phyloP scores from a whole-genome alignment of 2,888 invertebrate genomes.

The Leptothorax acervorum region DNA sequence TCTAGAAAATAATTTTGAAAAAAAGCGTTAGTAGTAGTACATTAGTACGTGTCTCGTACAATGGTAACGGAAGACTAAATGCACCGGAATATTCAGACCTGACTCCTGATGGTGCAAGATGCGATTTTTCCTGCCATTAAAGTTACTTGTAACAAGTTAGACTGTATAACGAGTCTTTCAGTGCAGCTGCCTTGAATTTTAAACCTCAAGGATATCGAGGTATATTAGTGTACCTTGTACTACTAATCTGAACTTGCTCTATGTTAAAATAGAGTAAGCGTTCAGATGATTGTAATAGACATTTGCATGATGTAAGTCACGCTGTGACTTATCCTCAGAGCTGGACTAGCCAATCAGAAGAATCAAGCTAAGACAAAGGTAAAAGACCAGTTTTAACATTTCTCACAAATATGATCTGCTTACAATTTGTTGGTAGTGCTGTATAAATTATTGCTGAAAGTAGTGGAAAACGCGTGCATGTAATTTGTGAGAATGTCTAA shows the following conservation, averaged over 20 bases:
- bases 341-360: background rate
- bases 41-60: slow-evolving; percentile 5
- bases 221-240: background rate
- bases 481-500: slow-evolving; percentile 14
- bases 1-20: background rate
- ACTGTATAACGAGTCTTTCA: slow-evolving; percentile 4
- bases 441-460: slow-evolving; percentile 42
- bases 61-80: background rate
- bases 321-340: background rate
- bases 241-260: slow-evolving; percentile 56
- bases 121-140: slow-evolving; percentile 40
- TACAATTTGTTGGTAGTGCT: slow-evolving; percentile 24
- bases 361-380: background rate
- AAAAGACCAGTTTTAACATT: slow-evolving; percentile 5
- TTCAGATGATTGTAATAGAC: slow-evolving; percentile 18
- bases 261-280: slow-evolving; percentile 50
- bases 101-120: background rate
- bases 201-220: background rate
- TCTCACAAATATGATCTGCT: slow-evolving; percentile 41
- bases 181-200: slow-evolving; percentile 1
- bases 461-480: slow-evolving; percentile 26
- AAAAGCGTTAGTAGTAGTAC: background rate
- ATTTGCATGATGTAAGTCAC: slow-evolving; percentile 2
- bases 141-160: slow-evolving; percentile 14
- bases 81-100: slow-evolving; percentile 8